These are phyloP conservation scores for Aplochiton taeniatus DNA, from an alignment of 2,797 vertebrate species.

Conservation along the genomic window DNA sequence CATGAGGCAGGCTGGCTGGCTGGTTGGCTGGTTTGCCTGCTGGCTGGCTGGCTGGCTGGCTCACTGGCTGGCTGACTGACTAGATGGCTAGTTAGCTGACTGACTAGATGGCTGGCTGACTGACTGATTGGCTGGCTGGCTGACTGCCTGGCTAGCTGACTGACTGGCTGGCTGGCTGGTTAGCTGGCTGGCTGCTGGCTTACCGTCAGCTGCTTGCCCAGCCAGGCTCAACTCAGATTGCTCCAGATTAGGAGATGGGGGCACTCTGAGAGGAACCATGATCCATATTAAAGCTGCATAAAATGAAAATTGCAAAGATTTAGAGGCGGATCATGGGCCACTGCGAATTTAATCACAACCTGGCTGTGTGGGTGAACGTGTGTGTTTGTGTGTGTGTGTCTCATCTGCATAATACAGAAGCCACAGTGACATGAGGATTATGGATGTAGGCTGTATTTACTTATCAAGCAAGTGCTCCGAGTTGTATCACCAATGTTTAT, in stretches of 20 bases:
- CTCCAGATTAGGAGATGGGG: slow-evolving; percentile 87
- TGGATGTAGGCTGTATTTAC: slow-evolving; percentile 74
- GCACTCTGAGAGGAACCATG: slow-evolving; percentile 78
- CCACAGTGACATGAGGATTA: slow-evolving; percentile 70
- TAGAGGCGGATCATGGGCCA: slow-evolving; percentile 86
- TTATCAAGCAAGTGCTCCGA: slow-evolving; percentile 67
- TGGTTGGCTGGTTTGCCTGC: slow-evolving; percentile 48
- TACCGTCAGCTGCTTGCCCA: slow-evolving; percentile 83
- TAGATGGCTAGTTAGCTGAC: slow-evolving; percentile 55
- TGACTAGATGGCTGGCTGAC: slow-evolving; percentile 73
- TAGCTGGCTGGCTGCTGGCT: slow-evolving; percentile 66
- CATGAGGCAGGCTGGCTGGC: slow-evolving; percentile 35
- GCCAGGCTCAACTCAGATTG: slow-evolving; percentile 84
- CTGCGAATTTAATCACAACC: slow-evolving; percentile 92
- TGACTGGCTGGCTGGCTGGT: slow-evolving; percentile 51
- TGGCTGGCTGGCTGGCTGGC: no score
- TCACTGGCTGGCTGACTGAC: no score
- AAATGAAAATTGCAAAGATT: slow-evolving; percentile 98
- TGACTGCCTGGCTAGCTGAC: slow-evolving; percentile 70
- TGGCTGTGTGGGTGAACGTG: slow-evolving; percentile 57
- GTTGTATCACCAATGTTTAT: slow-evolving; percentile 63
- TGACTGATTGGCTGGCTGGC: slow-evolving; percentile 53
- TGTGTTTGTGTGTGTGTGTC: slow-evolving; percentile 33
- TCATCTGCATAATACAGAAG: slow-evolving; percentile 55
- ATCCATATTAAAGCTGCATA: slow-evolving; percentile 95